Evolutionary conservation across 1,140 invertebrate species (phyloP), one percentile per base, ranked within the genome.

Genomic region (Cotesia glomerata): DNA sequence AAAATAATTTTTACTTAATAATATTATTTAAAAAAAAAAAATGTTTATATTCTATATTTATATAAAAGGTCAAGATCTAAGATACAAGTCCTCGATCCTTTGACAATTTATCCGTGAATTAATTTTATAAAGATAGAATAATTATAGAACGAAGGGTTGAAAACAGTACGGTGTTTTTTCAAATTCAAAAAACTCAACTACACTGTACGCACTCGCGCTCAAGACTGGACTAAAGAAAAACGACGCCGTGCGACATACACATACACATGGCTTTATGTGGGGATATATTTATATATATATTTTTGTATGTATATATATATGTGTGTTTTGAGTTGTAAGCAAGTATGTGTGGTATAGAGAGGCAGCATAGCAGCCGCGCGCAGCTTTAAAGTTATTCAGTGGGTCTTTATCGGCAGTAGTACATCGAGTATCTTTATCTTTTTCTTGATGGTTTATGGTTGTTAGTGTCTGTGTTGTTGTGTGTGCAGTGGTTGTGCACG

Each of bases 211-310:
- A n/a, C 14, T 63, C 61, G 13, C 61, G 35, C 35, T 16, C 13
- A 63, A n/a, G 35, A 63, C 61, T 63, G 61, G 34, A 63, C 26
- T 16, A 63, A 54, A 54, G 16, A n/a, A 16, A 54, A 54, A 54
- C 52, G 52, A 63, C 61, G 61, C n/a, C 61, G 61, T 35, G 61
- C 16, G 26, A 26, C 26, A 26, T 26, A 26, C 26, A 56, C 52
- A 56, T 18, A 18, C 52, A 16, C 52, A 56, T 61, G 59, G 39
- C 39, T 45, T 45, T 45, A 45, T 63, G 58, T 45, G 61, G 61
- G 32, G 61, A 63, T 63, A 35, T 39, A 35, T n/a, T 14, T 36
- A 35, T 63, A 14, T 63, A 35, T 26, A 35, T 61, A 35, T 35
- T 11, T 35, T 11, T 11, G 5, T 45, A 45, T 45, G 11, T 45